Evolutionary conservation across 2,113 vertebrate genomes (phyloP), one percentile per base, ranked within the genome.

Genomic region (Gasterosteus aculeatus): DNA sequence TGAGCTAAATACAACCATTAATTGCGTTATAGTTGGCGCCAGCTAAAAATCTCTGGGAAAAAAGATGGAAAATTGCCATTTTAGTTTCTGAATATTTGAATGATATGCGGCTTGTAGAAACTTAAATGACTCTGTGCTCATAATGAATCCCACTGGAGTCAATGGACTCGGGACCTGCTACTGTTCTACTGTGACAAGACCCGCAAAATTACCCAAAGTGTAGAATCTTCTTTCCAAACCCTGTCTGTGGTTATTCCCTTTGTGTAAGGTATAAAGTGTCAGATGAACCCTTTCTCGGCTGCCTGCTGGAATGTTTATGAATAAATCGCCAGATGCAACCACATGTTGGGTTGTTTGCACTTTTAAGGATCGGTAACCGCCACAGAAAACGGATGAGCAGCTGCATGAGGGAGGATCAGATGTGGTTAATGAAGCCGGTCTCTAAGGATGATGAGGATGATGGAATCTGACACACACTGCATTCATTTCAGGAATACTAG

Each of bases 351-450:
- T 26, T 41, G 72, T 78, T 83, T 85, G 65, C 53, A 85, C 65
- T 78, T 56, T 47, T 68, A 81, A 72, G 61, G 68, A 66, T 63
- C 2, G 12, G 53, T 41, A 46, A 22, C 71, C 1, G 38, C 70
- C 49, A 42, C 54, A 71, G 87, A 87, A 90, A 85, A 84, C 77
- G 78, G 76, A 92, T 85, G 47, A 81, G 68, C 39, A 47, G 60
- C 26, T 1, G 12, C 54, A 54, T 70, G 74, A 77, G 29, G 77
- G 22, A 29, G 77, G 74, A 75, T 82, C 76, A 76, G 72, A 9
- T 14, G 66, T 26, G 51, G 60, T 72, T 82, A 68, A 81, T 72
- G 77, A 66, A 81, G 69, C 18, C 19, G 57, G 26, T 60, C 44
- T 29, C 39, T 63, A 9, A 16, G 15, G 57, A 69, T 61, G 60